Evolutionary conservation across 2,113 vertebrate species (phyloP).

Genomic region (Phyllopteryx taeniolatus): DNA sequence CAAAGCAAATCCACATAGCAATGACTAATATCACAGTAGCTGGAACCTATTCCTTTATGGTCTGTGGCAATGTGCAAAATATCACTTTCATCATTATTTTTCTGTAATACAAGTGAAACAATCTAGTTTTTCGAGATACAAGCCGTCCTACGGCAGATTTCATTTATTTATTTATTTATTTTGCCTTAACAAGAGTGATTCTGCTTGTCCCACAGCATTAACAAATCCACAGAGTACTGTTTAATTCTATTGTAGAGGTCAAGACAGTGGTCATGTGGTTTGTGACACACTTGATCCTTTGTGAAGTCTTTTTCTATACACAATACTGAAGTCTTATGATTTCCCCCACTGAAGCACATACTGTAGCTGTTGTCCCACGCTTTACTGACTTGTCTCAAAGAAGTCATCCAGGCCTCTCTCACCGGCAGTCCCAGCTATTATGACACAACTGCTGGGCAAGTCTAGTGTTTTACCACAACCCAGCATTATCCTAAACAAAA

Average conservation of each 20-base stretch:
- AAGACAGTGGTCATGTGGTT: neutral
- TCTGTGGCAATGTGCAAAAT: neutral
- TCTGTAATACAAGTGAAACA: neutral
- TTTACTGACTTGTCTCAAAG: conserved; percentile 53
- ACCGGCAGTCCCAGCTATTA: conserved; percentile 55
- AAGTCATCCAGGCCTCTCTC: conserved; percentile 40
- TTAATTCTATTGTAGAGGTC: neutral
- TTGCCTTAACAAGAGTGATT: neutral
- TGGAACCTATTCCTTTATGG: neutral
- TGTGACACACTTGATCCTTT: conserved; percentile 1
- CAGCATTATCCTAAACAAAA: conserved; percentile 48
- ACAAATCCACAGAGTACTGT: neutral
- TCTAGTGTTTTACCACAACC: conserved; percentile 42
- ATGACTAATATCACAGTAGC: neutral
- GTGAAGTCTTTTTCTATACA: neutral
- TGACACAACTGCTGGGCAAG: conserved; percentile 49
- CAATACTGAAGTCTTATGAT: neutral
- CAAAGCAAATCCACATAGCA: conserved; percentile 2
- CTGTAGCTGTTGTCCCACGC: neutral
- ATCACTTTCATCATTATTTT: neutral
- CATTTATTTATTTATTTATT: too few species aligned
- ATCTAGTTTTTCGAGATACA: too few species aligned
- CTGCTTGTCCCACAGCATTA: neutral
- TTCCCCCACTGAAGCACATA: neutral
- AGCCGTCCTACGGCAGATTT: too few species aligned